These are phyloP conservation scores for Chaunax sp. DNA, from an alignment of 2,797 vertebrate genomes.

Conservation along the genomic window DNA sequence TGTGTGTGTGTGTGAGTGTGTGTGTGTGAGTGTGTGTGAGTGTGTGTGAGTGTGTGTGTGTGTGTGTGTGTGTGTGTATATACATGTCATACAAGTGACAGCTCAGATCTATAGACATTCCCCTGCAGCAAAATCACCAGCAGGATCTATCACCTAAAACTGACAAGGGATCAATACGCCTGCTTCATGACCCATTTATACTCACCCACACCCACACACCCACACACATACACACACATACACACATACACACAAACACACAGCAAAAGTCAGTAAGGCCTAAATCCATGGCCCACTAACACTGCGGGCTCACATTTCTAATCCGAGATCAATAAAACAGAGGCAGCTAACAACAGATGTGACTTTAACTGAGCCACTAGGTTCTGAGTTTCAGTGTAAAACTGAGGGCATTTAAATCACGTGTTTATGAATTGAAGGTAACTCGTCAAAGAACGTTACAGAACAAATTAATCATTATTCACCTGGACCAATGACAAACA, in stretches of 20 bases:
- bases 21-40: not conserved
- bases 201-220: slow-evolving; percentile 24
- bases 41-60: too few species aligned
- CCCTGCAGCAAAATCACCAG: slow-evolving; percentile 49
- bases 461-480: not conserved
- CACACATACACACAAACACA: slow-evolving; percentile 13
- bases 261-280: not conserved
- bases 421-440: not conserved
- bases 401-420: not conserved
- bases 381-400: not conserved
- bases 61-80: not conserved
- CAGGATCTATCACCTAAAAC: slow-evolving; percentile 46
- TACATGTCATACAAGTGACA: not conserved
- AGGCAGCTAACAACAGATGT: slow-evolving; percentile 3
- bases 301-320: slow-evolving; percentile 58
- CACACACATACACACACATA: slow-evolving; percentile 18
- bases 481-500: not conserved
- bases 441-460: not conserved
- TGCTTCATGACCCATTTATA: slow-evolving; percentile 60
- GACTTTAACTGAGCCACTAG: slow-evolving; percentile 14
- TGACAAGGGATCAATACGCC: slow-evolving; percentile 55
- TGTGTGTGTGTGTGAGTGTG: not conserved
- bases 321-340: slow-evolving; percentile 68
- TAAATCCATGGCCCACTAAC: slow-evolving; percentile 51
- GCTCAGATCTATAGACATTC: slow-evolving; percentile 33